phyloP scores from a whole-genome alignment of 1,140 invertebrate genomes.

The Penaeus vannamei region DNA sequence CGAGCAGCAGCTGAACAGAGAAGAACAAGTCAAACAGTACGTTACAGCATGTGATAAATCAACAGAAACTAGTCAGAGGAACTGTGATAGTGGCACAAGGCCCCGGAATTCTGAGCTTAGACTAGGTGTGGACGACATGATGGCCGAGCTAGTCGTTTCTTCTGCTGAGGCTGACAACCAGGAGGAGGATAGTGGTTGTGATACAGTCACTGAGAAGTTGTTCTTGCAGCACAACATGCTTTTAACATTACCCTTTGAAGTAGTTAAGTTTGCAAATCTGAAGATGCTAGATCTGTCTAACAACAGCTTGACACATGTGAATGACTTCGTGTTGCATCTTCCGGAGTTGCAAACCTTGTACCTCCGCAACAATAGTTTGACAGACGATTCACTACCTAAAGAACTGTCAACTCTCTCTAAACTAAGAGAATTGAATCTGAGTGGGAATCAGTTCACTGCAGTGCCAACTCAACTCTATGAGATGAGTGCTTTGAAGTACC shows the following conservation, averaged over 20 bases:
- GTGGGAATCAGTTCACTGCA: constrained; percentile 87
- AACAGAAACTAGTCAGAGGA: constrained; percentile 10
- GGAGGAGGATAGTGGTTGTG: constrained; percentile 30
- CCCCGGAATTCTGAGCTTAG: not conserved
- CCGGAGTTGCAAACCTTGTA: constrained; percentile 82
- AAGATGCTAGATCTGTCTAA: constrained; percentile 87
- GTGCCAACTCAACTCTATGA: constrained; percentile 92
- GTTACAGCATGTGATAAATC: not conserved
- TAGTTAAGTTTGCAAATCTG: constrained; percentile 72
- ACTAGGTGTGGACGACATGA: not conserved
- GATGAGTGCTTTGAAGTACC: constrained; percentile 81
- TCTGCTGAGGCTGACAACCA: not conserved
- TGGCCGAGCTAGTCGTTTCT: not conserved
- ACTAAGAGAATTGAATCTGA: constrained; percentile 90
- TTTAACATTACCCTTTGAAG: constrained; percentile 63
- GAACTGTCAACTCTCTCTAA: constrained; percentile 77
- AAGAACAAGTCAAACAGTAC: not conserved
- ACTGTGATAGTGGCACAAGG: constrained; percentile 16
- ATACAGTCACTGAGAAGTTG: constrained; percentile 61
- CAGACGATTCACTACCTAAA: constrained; percentile 88
- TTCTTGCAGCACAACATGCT: constrained; percentile 67
- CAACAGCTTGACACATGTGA: constrained; percentile 84
- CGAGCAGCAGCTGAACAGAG: constrained; percentile 50
- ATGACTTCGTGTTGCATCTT: constrained; percentile 82
- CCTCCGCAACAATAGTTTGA: constrained; percentile 89